phyloP scores from a whole-genome alignment of 2,113 vertebrate genomes.

The Pagrus major region DNA sequence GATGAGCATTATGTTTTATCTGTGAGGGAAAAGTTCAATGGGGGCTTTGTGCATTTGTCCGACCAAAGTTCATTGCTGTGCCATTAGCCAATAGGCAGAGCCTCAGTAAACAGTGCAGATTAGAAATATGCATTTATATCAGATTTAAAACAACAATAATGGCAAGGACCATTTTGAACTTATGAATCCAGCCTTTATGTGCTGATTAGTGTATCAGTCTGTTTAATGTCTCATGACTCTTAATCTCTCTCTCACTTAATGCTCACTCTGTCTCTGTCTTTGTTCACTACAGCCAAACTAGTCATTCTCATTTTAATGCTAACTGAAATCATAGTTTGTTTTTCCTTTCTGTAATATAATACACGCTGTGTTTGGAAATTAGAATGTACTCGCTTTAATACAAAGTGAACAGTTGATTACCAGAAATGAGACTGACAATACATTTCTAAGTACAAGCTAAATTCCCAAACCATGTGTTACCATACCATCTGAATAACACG shows the following conservation, averaged over 20 bases:
- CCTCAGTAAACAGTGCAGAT: slow-evolving; percentile 10
- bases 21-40: slow-evolving; percentile 30
- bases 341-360: no score
- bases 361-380: not conserved
- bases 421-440: not conserved
- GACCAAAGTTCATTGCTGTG: slow-evolving; percentile 40
- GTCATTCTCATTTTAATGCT: not conserved
- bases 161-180: not conserved
- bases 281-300: slow-evolving; percentile 4
- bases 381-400: not conserved
- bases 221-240: slow-evolving; percentile 37
- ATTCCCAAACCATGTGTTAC: not conserved
- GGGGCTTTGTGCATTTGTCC: slow-evolving; percentile 23
- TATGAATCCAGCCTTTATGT: slow-evolving; percentile 4
- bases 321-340: no score
- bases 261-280: not conserved
- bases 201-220: slow-evolving; percentile 8
- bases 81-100: slow-evolving; percentile 11
- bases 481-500: no score
- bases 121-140: slow-evolving; percentile 32
- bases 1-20: slow-evolving; percentile 44
- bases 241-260: not conserved
- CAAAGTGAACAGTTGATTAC: not conserved
- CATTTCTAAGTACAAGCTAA: not conserved
- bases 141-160: slow-evolving; percentile 15